Evolutionary conservation across 2,113 vertebrate genomes (phyloP), one percentile per base, ranked within the genome.

Genomic region (Aramus guarauna): DNA sequence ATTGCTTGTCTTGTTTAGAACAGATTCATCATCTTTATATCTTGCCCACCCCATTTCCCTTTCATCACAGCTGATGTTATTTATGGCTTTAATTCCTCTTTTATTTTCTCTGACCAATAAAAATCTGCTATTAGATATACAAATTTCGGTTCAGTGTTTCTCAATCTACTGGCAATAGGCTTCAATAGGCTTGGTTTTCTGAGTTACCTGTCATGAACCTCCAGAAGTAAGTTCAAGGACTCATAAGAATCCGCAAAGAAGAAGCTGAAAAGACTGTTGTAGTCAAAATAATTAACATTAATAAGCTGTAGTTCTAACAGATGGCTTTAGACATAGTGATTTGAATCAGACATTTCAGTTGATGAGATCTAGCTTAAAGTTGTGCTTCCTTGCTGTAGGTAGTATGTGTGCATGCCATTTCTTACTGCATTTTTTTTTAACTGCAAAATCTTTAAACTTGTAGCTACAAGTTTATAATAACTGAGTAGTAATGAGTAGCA

Each of bases 271-370:
- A 53, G 82, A 60, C 69, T 75, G 52, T 68, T 94, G 66, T 82
- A 87, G 84, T 77, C 90, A 91, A 92, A 94, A 96, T 96, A 82
- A 92, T 94, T 81, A 95, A 85, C 89, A 82, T 89, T 95, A 96
- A 85, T 91, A 96, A 92, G 62, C 78, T 23, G 7, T 63, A 66
- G 56, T 74, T 90, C 75, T 79, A 86, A 94, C 90, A 91, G n/a
- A 92, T 82, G 52, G n/a, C 19, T 96, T 94, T 83, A 93, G 91
- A 76, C 71, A 72, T 80, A 73, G 91, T 68, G 76, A 81, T 95
- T 80, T 68, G 80, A 92, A 68, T 94, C 34, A 75, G 91, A 87
- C 91, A 79, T 96, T 93, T 47, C 59, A 97, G 34, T 84, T 96
- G 91, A 92, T 96, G 88, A 92, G 29, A 87, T 94, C 23, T 93